A percentile compares a stretch with the other conserved stretches of the same genome.
Conservation (phyloP, 2,113 vertebrate species). For the Microcebus griseorufus region DNA sequence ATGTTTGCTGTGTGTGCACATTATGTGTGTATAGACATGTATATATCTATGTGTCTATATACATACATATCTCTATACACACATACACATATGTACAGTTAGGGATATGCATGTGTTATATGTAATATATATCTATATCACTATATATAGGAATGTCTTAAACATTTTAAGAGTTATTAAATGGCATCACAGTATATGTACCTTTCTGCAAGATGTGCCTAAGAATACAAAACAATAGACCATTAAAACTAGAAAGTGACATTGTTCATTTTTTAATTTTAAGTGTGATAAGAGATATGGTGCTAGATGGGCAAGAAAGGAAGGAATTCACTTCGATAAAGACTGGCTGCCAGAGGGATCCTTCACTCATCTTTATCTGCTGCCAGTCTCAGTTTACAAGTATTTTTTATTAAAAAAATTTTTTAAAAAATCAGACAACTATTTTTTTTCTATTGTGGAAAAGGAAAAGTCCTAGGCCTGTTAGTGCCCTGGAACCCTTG, state of each 20-base stretch:
- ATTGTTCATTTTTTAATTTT: not conserved
- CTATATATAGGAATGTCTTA: not conserved
- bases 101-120: too few species aligned
- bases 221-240: not conserved
- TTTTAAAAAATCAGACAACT: too few species aligned
- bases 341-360: not conserved
- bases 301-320: not conserved
- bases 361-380: not conserved
- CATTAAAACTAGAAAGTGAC: not conserved
- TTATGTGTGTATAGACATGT: not conserved
- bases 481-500: rapidly evolving
- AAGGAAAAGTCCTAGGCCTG: not conserved
- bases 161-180: not conserved
- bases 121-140: not conserved
- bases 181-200: not conserved
- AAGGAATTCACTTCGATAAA: not conserved
- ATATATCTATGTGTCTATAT: rapidly evolving
- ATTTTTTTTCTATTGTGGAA: not conserved
- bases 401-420: not conserved
- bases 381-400: not conserved
- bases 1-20: too few species aligned
- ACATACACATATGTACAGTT: rapidly evolving
- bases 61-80: rapidly evolving
- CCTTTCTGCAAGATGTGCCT: not conserved
- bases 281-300: not conserved